Evolutionary conservation across 2,797 vertebrate genomes (phyloP), one percentile per base, ranked within the genome.

Genomic region (Phylloscopus collybita): DNA sequence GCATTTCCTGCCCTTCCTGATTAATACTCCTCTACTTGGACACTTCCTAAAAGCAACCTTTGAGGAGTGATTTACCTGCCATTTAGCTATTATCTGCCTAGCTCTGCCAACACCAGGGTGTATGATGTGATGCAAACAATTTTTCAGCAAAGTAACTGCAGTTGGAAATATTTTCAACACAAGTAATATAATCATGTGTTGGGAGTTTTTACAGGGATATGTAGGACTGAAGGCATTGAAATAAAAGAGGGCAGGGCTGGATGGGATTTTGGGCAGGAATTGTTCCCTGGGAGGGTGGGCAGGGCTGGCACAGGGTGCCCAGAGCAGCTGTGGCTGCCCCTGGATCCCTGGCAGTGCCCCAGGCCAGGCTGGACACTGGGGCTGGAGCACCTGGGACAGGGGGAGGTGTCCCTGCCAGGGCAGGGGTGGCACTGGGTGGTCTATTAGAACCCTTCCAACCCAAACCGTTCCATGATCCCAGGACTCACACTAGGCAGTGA

Each of bases 1-100:
- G 49, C 50, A 18, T 60, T 93, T 62, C 83, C 86, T 85, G 66
- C 73, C 80, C 74, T 93, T 79, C 49, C 53, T 3, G 47, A 95
- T 94, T 90, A 95, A 94, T 66, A 21, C 74, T 53, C 5, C 61
- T 69, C 51, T 20, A 26, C 2, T 56, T 47, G 83, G 93, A 69
- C 80, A 36, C 32, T 72, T 86, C 73, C 80, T 84, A 76, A 95
- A 90, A 95, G 78, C 66, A 81, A 23, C 71, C 5, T 42, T 88
- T 73, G 95, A 91, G 90, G 42, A 92, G 70, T 40, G 70, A 94
- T 92, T 87, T 86, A 45, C 73, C 70, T 26, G 36, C 86, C 36
- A 21, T 51, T 75, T 42, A 72, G 64, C 42, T 60, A 92, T 73
- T 83, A 93, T 83, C 80, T 64, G 71, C 80, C 88, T 49, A 54